Evolutionary conservation across 2,113 vertebrate species (phyloP).

Genomic region (Tylochromis polylepis): DNA sequence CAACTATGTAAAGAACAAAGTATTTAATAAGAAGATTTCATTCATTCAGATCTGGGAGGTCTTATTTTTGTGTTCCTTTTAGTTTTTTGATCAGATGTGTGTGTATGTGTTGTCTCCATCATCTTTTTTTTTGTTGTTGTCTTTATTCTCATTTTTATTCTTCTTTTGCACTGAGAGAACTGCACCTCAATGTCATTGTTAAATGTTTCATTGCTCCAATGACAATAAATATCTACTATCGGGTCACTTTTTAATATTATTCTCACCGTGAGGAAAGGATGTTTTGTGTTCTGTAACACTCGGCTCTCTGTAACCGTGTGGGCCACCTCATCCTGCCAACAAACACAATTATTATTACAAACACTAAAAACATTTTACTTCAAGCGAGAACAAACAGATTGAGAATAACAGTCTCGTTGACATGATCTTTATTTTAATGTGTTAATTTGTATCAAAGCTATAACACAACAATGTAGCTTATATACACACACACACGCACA

Average conservation of each 20-base stretch:
- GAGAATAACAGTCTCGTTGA: neutral
- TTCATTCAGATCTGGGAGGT: too few species aligned
- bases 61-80: too few species aligned
- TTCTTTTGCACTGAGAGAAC: neutral
- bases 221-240: neutral
- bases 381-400: neutral
- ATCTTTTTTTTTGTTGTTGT: too few species aligned
- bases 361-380: neutral
- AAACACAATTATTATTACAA: neutral
- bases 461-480: neutral
- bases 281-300: constrained; percentile 87
- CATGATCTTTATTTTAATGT: neutral
- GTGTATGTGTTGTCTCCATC: too few species aligned
- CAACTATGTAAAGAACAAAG: too few species aligned
- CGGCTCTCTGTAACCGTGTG: constrained; percentile 90
- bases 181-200: neutral
- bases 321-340: constrained; percentile 85
- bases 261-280: constrained; percentile 88
- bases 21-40: too few species aligned
- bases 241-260: neutral
- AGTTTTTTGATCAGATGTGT: too few species aligned
- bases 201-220: neutral
- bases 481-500: too few species aligned
- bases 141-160: too few species aligned
- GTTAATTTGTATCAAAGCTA: neutral